A percentile compares a stretch with the other conserved stretches of the same genome.
Evolutionary conservation across 2,888 invertebrate genomes (phyloP).

Genomic region (Saturnia japonica): DNA sequence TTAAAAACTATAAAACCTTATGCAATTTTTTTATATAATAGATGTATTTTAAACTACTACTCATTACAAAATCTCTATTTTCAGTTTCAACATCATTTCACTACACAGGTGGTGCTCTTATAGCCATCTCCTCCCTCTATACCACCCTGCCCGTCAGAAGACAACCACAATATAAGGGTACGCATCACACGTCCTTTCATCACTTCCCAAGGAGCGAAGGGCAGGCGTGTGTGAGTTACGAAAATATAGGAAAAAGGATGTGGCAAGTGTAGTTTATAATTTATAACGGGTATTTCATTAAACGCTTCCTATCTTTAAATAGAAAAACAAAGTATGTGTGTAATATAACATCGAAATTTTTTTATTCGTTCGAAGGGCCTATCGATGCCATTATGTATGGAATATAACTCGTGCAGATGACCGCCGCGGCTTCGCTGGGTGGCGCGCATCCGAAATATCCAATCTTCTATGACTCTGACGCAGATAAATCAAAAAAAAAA

Average conservation of each 20-base stretch:
- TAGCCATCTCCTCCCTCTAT: constrained; percentile 38
- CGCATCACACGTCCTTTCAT: constrained; percentile 76
- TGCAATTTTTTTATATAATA: background rate
- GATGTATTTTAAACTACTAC: background rate
- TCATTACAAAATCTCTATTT: constrained; percentile 18
- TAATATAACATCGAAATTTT: too few species aligned
- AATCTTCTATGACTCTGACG: too few species aligned
- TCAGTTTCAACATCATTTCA: constrained; percentile 46
- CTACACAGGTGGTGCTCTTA: constrained; percentile 52
- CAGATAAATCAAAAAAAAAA: too few species aligned
- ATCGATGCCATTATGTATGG: too few species aligned
- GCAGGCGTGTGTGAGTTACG: constrained; percentile 44
- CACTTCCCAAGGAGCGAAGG: constrained; percentile 69
- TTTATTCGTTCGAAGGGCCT: too few species aligned
- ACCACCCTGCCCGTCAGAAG: constrained; percentile 39
- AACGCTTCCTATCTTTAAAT: too few species aligned
- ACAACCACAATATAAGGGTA: constrained; percentile 66
- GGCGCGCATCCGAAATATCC: too few species aligned
- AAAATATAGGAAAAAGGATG: constrained; percentile 41
- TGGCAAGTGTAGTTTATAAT: constrained; percentile 29
- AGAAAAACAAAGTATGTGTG: too few species aligned
- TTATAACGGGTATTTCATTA: too few species aligned
- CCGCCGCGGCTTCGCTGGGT: too few species aligned
- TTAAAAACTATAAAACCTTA: background rate
- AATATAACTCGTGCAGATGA: too few species aligned